These are phyloP conservation scores for Thereva nobilitata DNA, from an alignment of 2,888 invertebrate genomes.

Conservation along the genomic window DNA sequence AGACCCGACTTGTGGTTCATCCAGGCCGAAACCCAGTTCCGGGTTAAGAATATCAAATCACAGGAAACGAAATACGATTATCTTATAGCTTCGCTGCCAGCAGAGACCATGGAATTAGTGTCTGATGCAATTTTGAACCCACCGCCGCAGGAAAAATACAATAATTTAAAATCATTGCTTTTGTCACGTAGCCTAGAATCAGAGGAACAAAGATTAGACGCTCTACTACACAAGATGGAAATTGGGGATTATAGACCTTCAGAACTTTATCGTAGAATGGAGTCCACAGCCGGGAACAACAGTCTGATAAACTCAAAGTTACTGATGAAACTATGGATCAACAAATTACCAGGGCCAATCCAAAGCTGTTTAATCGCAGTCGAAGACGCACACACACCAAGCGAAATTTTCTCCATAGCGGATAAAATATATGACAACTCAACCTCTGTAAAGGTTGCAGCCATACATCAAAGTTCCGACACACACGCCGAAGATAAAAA, in stretches of 20 bases:
- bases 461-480: background rate
- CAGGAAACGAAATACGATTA: background rate
- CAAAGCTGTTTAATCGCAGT: background rate
- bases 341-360: background rate
- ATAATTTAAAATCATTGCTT: background rate
- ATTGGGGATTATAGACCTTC: background rate
- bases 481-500: background rate
- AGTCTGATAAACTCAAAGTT: background rate
- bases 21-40: background rate
- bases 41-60: background rate
- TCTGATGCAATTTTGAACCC: background rate
- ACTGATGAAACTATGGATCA: background rate
- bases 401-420: conserved; percentile 14
- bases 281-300: background rate
- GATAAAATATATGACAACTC: conserved; percentile 20
- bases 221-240: background rate
- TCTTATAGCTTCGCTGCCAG: background rate
- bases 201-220: conserved; percentile 21
- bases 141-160: background rate
- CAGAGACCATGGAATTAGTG: background rate
- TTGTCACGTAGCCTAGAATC: conserved; percentile 6
- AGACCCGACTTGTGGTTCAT: conserved; percentile 5
- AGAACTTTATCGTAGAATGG: background rate
- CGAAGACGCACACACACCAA: background rate
- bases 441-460: background rate